Evolutionary conservation across 2,113 vertebrate genomes (phyloP).

Genomic region (Solea senegalensis): DNA sequence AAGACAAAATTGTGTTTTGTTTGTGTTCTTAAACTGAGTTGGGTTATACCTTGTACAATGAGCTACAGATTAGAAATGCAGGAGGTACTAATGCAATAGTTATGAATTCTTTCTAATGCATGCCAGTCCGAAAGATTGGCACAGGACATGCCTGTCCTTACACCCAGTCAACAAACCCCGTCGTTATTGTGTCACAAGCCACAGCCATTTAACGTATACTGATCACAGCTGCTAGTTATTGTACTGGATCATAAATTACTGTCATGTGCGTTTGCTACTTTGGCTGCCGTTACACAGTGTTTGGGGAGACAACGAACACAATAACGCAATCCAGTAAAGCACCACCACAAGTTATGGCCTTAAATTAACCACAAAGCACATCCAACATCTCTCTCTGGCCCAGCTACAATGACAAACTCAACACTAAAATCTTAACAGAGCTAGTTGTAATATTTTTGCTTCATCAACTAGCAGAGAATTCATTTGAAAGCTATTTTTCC

Average conservation of each 20-base stretch:
- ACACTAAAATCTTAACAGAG: background rate
- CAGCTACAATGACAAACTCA: background rate
- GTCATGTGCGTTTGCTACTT: background rate
- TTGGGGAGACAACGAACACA: background rate
- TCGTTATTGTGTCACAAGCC: constrained; percentile 15
- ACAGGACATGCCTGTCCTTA: background rate
- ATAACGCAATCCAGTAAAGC: background rate
- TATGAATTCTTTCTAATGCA: background rate
- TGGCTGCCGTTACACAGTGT: background rate
- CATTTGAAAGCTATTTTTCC: background rate
- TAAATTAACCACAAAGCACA: background rate
- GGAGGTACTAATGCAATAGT: background rate
- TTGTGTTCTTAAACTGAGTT: background rate
- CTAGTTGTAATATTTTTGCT: too few species aligned
- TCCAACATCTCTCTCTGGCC: too few species aligned
- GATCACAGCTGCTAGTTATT: constrained; percentile 7
- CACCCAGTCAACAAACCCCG: background rate
- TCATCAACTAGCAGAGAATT: background rate
- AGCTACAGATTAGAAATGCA: background rate
- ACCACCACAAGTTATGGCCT: background rate
- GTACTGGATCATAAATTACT: background rate
- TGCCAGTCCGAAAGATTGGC: background rate
- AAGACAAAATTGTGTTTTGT: too few species aligned
- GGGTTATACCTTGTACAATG: background rate
- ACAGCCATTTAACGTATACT: constrained; percentile 9